Evolutionary conservation across 2,113 vertebrate species (phyloP).

Genomic region (Asarcornis scutulata): DNA sequence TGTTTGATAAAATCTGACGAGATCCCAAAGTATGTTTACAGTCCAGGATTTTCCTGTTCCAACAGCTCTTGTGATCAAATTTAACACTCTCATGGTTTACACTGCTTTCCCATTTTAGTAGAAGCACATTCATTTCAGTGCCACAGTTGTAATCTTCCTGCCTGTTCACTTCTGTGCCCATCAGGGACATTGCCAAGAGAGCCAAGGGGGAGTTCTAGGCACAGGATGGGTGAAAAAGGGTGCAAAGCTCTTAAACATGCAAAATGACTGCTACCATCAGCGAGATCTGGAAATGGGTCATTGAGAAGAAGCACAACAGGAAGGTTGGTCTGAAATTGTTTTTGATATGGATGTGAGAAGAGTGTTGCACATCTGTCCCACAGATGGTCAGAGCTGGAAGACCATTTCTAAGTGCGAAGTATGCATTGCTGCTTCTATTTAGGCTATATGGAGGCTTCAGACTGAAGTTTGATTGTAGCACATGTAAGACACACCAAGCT

Average conservation of each 20-base stretch:
- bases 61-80: background rate
- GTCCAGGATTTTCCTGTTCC: background rate
- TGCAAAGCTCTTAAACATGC: constrained; percentile 34
- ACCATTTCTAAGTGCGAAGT: background rate
- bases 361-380: constrained; percentile 18
- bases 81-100: background rate
- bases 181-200: background rate
- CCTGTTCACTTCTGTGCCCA: background rate
- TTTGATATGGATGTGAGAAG: background rate
- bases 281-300: background rate
- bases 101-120: background rate
- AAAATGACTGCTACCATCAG: constrained; percentile 8
- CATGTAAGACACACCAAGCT: background rate
- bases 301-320: constrained; percentile 33
- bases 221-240: constrained; percentile 12
- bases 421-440: background rate
- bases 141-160: background rate
- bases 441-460: background rate
- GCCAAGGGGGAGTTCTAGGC: background rate
- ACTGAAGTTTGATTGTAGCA: background rate
- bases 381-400: constrained; percentile 12
- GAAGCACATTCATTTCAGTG: background rate
- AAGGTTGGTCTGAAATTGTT: background rate
- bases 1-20: background rate
- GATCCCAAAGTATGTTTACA: background rate